Conservation (phyloP, 2,113 vertebrate genomes). For the Alectura lathami region DNA sequence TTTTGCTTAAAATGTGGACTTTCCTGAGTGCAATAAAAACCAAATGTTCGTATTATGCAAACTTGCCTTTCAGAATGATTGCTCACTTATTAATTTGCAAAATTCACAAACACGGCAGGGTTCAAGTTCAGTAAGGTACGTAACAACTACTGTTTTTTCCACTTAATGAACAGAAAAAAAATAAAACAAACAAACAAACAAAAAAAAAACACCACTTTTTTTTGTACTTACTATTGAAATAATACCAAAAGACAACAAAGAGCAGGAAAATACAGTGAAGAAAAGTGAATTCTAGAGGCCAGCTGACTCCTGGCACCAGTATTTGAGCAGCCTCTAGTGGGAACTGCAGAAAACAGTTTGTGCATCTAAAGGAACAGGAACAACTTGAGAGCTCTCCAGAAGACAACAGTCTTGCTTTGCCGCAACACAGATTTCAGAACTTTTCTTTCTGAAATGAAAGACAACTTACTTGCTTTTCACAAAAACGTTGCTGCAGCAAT, state of each 20-base stretch:
- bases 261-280: background rate
- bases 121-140: background rate
- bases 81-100: background rate
- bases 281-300: background rate
- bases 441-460: background rate
- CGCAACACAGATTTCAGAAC: background rate
- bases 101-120: constrained; percentile 6
- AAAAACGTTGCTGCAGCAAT: background rate
- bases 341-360: constrained; percentile 3
- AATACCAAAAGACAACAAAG: constrained; percentile 6
- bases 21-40: background rate
- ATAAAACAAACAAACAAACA: background rate
- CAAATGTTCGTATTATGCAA: background rate
- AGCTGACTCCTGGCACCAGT: background rate
- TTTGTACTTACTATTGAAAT: background rate
- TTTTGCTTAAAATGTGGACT: background rate
- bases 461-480: background rate
- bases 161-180: too few species aligned
- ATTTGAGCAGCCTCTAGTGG: constrained; percentile 77
- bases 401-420: background rate
- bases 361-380: background rate
- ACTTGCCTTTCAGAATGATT: constrained; percentile 30
- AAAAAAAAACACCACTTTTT: background rate
- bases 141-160: background rate
- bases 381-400: background rate